Percentiles rank a stretch among this genome's conserved stretches.
phyloP scores from a whole-genome alignment of 2,113 vertebrate genomes.

The Dicerorhinus sumatrensis region DNA sequence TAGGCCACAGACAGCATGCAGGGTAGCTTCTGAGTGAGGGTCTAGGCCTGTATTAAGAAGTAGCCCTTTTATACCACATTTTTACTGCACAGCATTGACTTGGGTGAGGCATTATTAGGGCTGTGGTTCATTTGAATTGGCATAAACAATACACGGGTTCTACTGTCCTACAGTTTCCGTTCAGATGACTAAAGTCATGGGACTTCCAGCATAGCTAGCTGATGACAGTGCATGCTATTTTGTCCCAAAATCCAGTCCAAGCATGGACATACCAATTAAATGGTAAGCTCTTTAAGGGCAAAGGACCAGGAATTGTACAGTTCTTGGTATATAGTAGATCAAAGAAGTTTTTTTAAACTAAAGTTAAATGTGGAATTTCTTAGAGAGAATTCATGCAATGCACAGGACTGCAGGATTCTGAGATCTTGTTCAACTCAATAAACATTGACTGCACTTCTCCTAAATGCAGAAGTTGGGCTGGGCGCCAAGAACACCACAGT shows the following conservation, averaged over 20 bases:
- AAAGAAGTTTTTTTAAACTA: background rate
- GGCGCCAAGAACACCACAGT: background rate
- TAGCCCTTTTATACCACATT: background rate
- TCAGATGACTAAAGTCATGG: conserved; percentile 72
- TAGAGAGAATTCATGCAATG: conserved; percentile 1
- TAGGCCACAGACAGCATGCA: background rate
- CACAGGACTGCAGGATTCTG: background rate
- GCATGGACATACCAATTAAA: background rate
- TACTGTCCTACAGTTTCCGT: conserved; percentile 41
- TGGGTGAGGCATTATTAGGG: background rate
- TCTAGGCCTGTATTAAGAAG: background rate
- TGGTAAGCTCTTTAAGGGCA: conserved; percentile 44
- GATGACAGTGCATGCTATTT: conserved; percentile 68
- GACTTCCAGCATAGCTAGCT: conserved; percentile 70
- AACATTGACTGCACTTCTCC: background rate
- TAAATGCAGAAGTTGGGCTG: conserved; percentile 14
- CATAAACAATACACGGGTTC: conserved; percentile 38
- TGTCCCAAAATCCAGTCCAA: conserved; percentile 66
- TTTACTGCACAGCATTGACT: background rate
- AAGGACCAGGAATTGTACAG: background rate
- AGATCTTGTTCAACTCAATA: background rate
- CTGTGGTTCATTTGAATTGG: conserved; percentile 29
- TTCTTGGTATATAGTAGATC: background rate
- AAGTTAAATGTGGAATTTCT: background rate
- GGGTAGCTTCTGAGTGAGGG: background rate